phyloP scores from a whole-genome alignment of 2,888 invertebrate species.

The Acronicta psi region DNA sequence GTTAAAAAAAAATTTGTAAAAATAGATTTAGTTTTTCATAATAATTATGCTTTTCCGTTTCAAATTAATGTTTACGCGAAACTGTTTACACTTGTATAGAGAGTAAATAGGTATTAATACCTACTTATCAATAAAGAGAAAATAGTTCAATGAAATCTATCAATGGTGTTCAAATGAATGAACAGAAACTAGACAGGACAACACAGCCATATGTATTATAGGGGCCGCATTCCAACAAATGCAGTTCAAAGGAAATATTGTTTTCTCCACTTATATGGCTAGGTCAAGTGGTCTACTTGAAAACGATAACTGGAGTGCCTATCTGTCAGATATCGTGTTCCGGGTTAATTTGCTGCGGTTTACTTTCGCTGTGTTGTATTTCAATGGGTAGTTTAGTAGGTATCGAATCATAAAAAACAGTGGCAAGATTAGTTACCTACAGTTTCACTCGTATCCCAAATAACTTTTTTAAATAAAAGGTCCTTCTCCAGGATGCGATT shows the following conservation, averaged over 20 bases:
- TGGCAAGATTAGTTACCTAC: background rate
- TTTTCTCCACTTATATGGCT: constrained; percentile 68
- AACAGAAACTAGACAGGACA: constrained; percentile 39
- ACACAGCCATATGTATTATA: constrained; percentile 44
- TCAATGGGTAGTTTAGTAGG: constrained; percentile 6
- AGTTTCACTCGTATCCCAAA: no score
- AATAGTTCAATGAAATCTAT: constrained; percentile 63
- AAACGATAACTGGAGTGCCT: constrained; percentile 51
- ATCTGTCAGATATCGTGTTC: constrained; percentile 51
- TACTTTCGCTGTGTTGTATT: constrained; percentile 39
- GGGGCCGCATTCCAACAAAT: constrained; percentile 52
- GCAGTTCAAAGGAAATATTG: constrained; percentile 61
- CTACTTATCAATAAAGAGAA: constrained; percentile 65
- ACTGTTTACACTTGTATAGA: constrained; percentile 48
- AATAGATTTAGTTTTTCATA: no score
- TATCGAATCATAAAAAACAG: background rate
- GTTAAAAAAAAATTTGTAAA: no score
- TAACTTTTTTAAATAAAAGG: no score
- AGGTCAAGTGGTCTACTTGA: constrained; percentile 62
- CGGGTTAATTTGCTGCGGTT: constrained; percentile 47
- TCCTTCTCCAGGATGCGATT: no score
- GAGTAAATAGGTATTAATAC: no score
- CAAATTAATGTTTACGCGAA: constrained; percentile 40
- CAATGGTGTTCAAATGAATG: constrained; percentile 59
- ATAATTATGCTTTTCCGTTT: constrained; percentile 27